A percentile compares a stretch with the other conserved stretches of the same genome.
phyloP scores from a whole-genome alignment of 1,140 invertebrate species.

The Aphaenogaster floridana region DNA sequence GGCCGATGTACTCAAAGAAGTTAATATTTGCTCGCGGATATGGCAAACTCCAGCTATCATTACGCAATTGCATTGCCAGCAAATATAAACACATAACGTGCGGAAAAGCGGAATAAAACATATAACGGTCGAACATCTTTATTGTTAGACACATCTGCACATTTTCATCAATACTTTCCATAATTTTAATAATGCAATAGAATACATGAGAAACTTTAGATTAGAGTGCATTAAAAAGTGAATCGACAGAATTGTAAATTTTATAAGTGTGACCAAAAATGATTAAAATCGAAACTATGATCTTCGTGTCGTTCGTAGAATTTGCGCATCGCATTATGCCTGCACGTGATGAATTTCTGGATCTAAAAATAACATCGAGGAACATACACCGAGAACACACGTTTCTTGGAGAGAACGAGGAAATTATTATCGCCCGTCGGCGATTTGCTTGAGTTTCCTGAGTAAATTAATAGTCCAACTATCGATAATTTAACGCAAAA shows the following conservation, averaged over 20 bases:
- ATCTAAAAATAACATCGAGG: slow-evolving; percentile 54
- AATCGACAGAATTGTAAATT: background rate
- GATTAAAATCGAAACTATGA: background rate
- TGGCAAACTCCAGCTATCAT: background rate
- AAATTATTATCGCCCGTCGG: slow-evolving; percentile 64
- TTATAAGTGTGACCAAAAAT: background rate
- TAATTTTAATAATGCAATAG: background rate
- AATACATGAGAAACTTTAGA: background rate
- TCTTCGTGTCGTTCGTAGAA: slow-evolving; percentile 15
- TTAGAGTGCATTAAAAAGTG: background rate
- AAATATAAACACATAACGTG: background rate
- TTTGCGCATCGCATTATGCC: background rate
- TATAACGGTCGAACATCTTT: background rate
- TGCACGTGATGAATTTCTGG: slow-evolving; percentile 34
- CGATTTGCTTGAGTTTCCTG: slow-evolving; percentile 47
- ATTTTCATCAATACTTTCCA: background rate
- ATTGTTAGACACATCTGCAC: background rate
- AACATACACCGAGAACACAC: slow-evolving; percentile 9
- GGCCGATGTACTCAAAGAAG: background rate
- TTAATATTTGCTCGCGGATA: slow-evolving; percentile 25
- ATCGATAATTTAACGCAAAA: slow-evolving; percentile 34
- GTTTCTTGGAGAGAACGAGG: slow-evolving; percentile 59
- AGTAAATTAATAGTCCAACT: slow-evolving; percentile 58
- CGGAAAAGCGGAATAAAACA: background rate
- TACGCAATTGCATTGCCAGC: slow-evolving; percentile 2